A percentile compares a stretch with the other conserved stretches of the same genome.
Evolutionary conservation across 2,888 invertebrate genomes (phyloP).

Genomic region (Stegana nigrithorax): DNA sequence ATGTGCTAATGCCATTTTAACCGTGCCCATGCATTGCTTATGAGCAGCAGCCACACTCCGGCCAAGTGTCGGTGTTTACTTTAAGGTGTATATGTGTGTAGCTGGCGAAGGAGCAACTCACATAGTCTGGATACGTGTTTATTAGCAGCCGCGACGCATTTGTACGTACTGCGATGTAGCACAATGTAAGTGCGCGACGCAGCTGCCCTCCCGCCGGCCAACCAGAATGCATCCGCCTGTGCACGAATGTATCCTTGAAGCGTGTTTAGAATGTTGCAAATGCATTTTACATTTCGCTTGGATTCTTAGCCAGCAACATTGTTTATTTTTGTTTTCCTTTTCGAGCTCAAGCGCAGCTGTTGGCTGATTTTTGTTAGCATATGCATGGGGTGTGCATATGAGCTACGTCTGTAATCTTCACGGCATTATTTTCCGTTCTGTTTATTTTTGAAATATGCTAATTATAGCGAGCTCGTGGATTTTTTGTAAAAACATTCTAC

Average conservation of each 20-base stretch:
- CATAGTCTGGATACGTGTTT: constrained; percentile 35
- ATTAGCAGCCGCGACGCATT: neutral
- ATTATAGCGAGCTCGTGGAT: neutral
- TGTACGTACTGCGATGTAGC: neutral
- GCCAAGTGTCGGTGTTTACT: too few relatives aligned
- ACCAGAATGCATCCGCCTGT: neutral
- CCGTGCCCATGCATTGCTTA: too few relatives aligned
- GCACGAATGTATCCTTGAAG: neutral
- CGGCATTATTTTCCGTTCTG: neutral
- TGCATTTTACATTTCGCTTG: neutral
- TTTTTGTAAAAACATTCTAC: too few relatives aligned
- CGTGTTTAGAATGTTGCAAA: neutral
- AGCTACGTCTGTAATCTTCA: neutral
- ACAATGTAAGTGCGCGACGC: too few relatives aligned
- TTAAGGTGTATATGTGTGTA: too few relatives aligned
- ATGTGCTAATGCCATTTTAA: too few relatives aligned
- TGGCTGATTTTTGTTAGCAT: too few relatives aligned
- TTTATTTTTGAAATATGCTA: constrained; percentile 7
- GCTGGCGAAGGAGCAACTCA: constrained; percentile 28
- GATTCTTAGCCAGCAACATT: too few relatives aligned
- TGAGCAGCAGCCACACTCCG: too few relatives aligned
- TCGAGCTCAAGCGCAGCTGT: too few relatives aligned
- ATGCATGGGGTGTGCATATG: neutral
- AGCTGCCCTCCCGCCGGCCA: too few relatives aligned
- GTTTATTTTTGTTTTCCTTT: neutral